Evolutionary conservation across 1,140 invertebrate species (phyloP).

Genomic region (Thalassaphorura encarpata): DNA sequence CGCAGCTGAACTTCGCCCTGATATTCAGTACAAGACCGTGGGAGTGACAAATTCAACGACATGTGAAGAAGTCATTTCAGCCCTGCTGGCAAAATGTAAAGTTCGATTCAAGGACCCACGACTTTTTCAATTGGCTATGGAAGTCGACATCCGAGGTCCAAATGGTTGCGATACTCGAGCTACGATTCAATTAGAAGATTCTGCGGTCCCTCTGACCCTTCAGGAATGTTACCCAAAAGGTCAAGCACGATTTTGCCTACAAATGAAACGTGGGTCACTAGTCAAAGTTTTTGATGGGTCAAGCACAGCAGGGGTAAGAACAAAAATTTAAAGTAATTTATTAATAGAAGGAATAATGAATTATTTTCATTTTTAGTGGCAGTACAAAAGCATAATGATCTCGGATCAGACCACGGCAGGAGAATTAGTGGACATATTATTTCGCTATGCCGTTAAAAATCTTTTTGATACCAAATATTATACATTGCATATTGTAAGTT

Average conservation of each 20-base stretch:
- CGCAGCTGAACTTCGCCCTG: slow-evolving; percentile 71
- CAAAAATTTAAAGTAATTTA: background rate
- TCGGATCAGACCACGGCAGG: slow-evolving; percentile 81
- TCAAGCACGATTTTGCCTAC: slow-evolving; percentile 72
- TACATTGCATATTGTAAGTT: slow-evolving; percentile 29
- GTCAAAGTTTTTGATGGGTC: slow-evolving; percentile 84
- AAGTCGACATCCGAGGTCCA: slow-evolving; percentile 57
- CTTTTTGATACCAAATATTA: slow-evolving; percentile 24
- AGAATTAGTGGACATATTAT: slow-evolving; percentile 71
- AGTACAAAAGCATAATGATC: slow-evolving; percentile 83
- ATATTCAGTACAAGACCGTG: slow-evolving; percentile 88
- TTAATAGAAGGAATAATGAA: slow-evolving; percentile 5
- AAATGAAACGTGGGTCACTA: slow-evolving; percentile 66
- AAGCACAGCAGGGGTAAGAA: slow-evolving; percentile 65
- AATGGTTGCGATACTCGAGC: slow-evolving; percentile 16
- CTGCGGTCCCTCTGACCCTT: slow-evolving; percentile 72
- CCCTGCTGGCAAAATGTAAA: slow-evolving; percentile 73
- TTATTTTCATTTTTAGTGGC: slow-evolving; percentile 48
- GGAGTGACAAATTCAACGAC: slow-evolving; percentile 70
- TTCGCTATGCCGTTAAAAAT: slow-evolving; percentile 48
- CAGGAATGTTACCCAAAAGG: slow-evolving; percentile 84
- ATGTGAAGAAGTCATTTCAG: slow-evolving; percentile 70
- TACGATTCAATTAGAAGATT: slow-evolving; percentile 56
- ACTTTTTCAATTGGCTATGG: slow-evolving; percentile 88
- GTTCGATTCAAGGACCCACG: slow-evolving; percentile 84